phyloP scores from a whole-genome alignment of 2,888 invertebrate genomes.

The Eutolmus rufibarbis region DNA sequence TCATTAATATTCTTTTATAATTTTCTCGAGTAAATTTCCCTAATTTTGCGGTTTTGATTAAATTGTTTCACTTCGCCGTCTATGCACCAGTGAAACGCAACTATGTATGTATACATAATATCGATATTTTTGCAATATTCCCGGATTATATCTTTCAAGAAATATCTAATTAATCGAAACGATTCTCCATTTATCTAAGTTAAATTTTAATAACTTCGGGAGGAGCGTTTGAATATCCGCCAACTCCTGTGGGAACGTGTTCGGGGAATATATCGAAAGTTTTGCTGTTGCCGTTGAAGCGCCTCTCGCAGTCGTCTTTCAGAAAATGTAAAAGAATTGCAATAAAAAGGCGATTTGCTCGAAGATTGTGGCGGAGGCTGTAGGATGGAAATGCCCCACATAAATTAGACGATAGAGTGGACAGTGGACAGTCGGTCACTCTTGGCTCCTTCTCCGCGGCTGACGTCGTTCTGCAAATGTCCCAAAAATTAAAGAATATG shows the following conservation, averaged over 20 bases:
- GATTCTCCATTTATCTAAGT: slow-evolving; percentile 4
- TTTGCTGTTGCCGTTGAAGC: background rate
- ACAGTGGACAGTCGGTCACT: slow-evolving; percentile 10
- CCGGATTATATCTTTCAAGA: background rate
- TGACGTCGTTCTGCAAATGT: background rate
- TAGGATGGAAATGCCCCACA: slow-evolving; percentile 15
- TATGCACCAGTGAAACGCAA: too few relatives aligned
- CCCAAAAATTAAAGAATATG: background rate
- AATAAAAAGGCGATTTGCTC: background rate
- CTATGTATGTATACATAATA: too few relatives aligned
- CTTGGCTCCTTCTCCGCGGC: background rate
- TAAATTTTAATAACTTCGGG: slow-evolving; percentile 24
- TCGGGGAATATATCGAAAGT: background rate
- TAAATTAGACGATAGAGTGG: slow-evolving; percentile 14
- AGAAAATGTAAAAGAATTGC: background rate
- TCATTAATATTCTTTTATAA: too few relatives aligned
- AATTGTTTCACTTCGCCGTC: too few relatives aligned
- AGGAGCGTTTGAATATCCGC: background rate
- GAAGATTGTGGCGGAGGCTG: background rate
- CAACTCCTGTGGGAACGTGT: background rate
- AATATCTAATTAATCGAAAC: slow-evolving; percentile 10
- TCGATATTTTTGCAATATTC: background rate
- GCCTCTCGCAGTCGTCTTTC: background rate
- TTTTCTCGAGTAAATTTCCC: too few relatives aligned
- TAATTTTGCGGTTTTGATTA: too few relatives aligned